Conservation (phyloP, 2,797 vertebrate species). For the Lophotriccus pileatus region DNA sequence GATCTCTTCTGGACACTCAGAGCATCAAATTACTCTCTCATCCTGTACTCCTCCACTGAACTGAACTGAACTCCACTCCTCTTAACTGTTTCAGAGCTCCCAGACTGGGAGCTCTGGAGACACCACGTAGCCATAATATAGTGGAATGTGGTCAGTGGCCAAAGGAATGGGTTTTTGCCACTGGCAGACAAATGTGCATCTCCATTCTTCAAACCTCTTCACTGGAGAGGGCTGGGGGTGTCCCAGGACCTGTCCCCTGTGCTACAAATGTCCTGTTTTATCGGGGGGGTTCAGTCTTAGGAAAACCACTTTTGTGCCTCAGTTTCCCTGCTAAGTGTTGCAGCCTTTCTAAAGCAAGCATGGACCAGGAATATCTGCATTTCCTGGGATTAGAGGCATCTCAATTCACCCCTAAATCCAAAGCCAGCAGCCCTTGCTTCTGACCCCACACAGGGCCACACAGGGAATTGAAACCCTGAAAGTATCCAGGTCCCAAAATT, state of each 20-base stretch:
- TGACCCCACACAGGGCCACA: not conserved
- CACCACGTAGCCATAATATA: rapidly evolving
- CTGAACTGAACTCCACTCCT: not conserved
- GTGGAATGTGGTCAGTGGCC: rapidly evolving
- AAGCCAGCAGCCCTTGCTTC: not conserved
- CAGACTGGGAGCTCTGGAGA: rapidly evolving
- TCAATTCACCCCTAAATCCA: not conserved
- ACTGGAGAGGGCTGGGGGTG: not conserved
- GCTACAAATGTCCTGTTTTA: not conserved
- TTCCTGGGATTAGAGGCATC: not conserved
- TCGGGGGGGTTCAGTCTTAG: not conserved
- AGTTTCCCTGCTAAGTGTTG: not conserved
- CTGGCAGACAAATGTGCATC: not conserved
- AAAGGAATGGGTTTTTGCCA: rapidly evolving
- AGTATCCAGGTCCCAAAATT: not conserved
- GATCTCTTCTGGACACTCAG: constrained; percentile 28
- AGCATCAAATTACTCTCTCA: constrained; percentile 40
- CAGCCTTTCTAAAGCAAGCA: not conserved
- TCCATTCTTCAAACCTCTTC: rapidly evolving
- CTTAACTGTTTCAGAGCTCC: not conserved
- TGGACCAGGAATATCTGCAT: not conserved
- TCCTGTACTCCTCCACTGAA: not conserved
- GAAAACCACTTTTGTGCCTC: not conserved
- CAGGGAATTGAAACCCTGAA: not conserved
- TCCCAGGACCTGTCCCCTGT: rapidly evolving